These are phyloP conservation scores for Acridotheres tristis DNA, from an alignment of 2,797 vertebrate genomes.

Conservation along the genomic window DNA sequence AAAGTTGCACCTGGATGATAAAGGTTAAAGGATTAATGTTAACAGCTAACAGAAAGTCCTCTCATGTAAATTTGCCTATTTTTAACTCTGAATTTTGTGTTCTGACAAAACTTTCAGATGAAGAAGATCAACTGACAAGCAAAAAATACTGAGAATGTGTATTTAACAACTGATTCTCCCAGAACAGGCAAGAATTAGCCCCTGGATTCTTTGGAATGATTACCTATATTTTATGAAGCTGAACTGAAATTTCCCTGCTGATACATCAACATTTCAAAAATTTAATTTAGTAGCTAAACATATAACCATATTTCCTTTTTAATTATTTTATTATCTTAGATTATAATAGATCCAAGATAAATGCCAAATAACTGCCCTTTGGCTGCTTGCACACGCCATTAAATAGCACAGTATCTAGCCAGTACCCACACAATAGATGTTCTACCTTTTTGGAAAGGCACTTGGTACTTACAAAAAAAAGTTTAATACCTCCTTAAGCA, in stretches of 20 bases:
- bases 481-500: background rate
- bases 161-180: background rate
- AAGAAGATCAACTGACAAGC: background rate
- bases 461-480: background rate
- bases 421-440: background rate
- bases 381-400: background rate
- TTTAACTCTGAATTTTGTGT: background rate
- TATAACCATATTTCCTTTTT: background rate
- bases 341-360: background rate
- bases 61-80: background rate
- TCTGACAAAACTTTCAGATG: background rate
- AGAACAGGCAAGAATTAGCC: background rate
- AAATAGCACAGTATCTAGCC: background rate
- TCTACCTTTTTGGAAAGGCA: background rate
- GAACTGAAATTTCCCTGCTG: background rate
- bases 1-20: background rate
- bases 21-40: background rate
- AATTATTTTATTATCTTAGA: background rate
- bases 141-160: background rate
- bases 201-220: background rate
- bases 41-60: background rate
- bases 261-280: background rate
- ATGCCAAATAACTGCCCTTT: background rate
- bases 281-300: background rate
- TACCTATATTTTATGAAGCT: background rate